Conservation (phyloP, 2,797 vertebrate species). For the Psittacula echo region DNA sequence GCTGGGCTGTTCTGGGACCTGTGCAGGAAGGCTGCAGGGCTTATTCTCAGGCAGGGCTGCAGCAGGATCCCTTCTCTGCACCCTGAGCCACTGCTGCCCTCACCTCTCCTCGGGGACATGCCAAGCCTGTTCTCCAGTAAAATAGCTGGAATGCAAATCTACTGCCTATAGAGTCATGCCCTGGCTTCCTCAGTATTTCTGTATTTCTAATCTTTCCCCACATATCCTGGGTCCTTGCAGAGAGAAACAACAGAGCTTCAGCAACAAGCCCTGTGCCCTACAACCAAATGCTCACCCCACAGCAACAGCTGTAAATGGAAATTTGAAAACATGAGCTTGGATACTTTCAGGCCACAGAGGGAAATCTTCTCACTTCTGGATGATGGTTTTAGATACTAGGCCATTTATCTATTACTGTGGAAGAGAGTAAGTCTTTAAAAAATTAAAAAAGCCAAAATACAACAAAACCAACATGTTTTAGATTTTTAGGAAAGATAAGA, state of each 20-base stretch:
- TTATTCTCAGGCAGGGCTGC: neutral
- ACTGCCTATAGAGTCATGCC: neutral
- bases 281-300: neutral
- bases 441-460: neutral
- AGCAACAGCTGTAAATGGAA: neutral
- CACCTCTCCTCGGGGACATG: neutral
- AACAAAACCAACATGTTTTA: neutral
- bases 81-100: rapidly evolving
- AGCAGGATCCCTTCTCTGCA: neutral
- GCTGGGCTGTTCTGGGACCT: neutral
- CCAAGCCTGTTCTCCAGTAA: neutral
- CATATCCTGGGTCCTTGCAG: neutral
- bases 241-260: neutral
- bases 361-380: neutral
- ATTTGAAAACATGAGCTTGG: neutral
- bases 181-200: neutral
- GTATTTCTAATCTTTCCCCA: neutral
- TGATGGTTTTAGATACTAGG: neutral
- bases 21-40: neutral
- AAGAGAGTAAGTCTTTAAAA: neutral
- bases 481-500: neutral
- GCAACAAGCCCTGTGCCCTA: neutral
- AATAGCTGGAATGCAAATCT: neutral
- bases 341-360: neutral
- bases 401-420: neutral